Conservation (phyloP, 2,888 invertebrate genomes). For the Hypena proboscidalis region DNA sequence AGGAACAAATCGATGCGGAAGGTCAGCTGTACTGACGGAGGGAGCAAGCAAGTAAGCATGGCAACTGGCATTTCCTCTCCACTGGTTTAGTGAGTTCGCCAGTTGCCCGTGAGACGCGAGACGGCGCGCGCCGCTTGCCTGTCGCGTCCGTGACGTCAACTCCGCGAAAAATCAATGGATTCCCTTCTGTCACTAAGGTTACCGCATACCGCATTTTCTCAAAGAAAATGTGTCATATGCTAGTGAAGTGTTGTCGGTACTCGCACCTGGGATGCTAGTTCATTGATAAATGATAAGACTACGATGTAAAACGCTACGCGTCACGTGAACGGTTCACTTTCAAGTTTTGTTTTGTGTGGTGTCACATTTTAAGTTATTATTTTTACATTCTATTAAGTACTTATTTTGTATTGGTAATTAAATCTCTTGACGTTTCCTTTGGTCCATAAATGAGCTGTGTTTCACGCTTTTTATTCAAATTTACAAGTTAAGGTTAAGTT, state of each 20-base stretch:
- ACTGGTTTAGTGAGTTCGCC: slow-evolving; percentile 53
- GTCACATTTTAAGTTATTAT: slow-evolving; percentile 71
- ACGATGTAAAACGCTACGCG: slow-evolving; percentile 58
- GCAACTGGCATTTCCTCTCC: slow-evolving; percentile 77
- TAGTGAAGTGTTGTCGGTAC: slow-evolving; percentile 70
- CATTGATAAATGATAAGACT: slow-evolving; percentile 54
- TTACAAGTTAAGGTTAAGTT: background rate
- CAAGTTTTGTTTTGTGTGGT: slow-evolving; percentile 73
- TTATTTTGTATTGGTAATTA: slow-evolving; percentile 19
- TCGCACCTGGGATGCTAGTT: slow-evolving; percentile 46
- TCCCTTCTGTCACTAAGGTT: slow-evolving; percentile 71
- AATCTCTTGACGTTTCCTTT: slow-evolving; percentile 26
- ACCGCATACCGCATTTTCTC: slow-evolving; percentile 83
- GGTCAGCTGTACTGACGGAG: slow-evolving; percentile 61
- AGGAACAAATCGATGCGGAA: slow-evolving; percentile 69
- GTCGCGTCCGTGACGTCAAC: slow-evolving; percentile 77
- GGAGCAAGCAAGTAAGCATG: slow-evolving; percentile 62
- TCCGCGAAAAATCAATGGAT: slow-evolving; percentile 83
- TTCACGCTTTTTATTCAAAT: background rate
- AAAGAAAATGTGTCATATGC: slow-evolving; percentile 79
- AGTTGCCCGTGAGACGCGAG: slow-evolving; percentile 78
- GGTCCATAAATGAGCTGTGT: slow-evolving; percentile 6
- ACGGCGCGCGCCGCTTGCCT: slow-evolving; percentile 78
- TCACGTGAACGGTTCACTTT: slow-evolving; percentile 76
- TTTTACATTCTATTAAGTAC: slow-evolving; percentile 20